Conservation (phyloP, 2,888 invertebrate genomes). For the Andrena praecox region DNA sequence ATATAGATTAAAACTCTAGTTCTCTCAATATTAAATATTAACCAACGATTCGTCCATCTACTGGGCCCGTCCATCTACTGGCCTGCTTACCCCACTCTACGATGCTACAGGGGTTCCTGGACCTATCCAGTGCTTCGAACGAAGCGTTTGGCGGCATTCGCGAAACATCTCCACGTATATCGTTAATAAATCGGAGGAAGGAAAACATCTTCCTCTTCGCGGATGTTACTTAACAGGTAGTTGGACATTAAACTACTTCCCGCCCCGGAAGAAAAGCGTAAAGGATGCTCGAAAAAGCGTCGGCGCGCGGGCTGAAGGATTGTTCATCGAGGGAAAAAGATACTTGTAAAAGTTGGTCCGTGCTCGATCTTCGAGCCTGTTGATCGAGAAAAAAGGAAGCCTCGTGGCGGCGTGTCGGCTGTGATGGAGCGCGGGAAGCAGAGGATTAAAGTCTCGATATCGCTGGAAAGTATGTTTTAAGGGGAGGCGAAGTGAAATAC, state of each 20-base stretch:
- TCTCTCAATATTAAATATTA: no score
- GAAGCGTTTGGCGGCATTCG: no score
- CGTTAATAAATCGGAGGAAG: not conserved
- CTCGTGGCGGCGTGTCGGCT: slow-evolving; percentile 27
- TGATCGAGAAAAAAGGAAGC: slow-evolving; percentile 60
- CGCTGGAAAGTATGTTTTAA: slow-evolving; percentile 64
- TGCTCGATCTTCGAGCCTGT: slow-evolving; percentile 52
- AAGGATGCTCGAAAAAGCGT: slow-evolving; percentile 3
- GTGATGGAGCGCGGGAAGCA: slow-evolving; percentile 58
- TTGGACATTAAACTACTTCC: slow-evolving; percentile 25
- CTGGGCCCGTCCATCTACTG: no score
- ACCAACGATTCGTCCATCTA: no score
- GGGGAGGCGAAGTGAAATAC: slow-evolving; percentile 63
- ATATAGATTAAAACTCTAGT: no score
- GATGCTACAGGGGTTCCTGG: no score
- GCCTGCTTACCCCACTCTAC: no score
- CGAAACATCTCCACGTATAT: no score
- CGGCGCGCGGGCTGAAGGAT: slow-evolving; percentile 9
- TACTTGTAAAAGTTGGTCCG: slow-evolving; percentile 54
- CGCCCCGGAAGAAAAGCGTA: not conserved
- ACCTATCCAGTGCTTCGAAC: no score
- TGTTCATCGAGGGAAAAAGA: slow-evolving; percentile 36
- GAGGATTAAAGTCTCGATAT: slow-evolving; percentile 72
- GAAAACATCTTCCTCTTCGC: not conserved
- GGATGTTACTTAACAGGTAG: slow-evolving; percentile 48